These are phyloP conservation scores for Diaphora mendica DNA, from an alignment of 2,888 invertebrate genomes.

Conservation along the genomic window DNA sequence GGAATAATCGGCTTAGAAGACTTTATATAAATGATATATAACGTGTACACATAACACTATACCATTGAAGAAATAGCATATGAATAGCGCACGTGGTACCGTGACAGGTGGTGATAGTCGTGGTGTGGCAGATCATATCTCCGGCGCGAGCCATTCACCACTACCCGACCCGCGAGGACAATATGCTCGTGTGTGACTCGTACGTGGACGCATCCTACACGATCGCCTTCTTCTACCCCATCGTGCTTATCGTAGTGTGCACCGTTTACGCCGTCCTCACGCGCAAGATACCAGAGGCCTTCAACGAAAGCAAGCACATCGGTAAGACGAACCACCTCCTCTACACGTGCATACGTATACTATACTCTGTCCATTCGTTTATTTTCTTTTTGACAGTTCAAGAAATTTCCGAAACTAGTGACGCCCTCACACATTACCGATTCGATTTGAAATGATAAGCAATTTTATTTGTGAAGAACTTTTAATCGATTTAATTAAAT, in stretches of 20 bases:
- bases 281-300: constrained; percentile 98
- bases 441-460: too few species aligned
- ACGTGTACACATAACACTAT: background rate
- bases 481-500: too few species aligned
- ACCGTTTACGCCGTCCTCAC: constrained; percentile 98
- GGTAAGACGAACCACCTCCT: constrained; percentile 78
- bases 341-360: background rate
- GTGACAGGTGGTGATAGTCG: constrained; percentile 91
- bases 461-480: too few species aligned
- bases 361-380: too few species aligned
- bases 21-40: background rate
- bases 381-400: too few species aligned
- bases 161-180: constrained; percentile 95
- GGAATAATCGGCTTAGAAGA: background rate
- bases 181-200: constrained; percentile 95
- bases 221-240: constrained; percentile 97
- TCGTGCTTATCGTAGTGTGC: constrained; percentile 94
- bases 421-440: too few species aligned
- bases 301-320: constrained; percentile 98
- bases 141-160: constrained; percentile 96
- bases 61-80: background rate
- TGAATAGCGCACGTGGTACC: background rate
- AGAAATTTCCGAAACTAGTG: too few species aligned
- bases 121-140: constrained; percentile 95
- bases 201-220: constrained; percentile 97